Conservation (phyloP, 2,113 vertebrate genomes). For the Lepus timidus region DNA sequence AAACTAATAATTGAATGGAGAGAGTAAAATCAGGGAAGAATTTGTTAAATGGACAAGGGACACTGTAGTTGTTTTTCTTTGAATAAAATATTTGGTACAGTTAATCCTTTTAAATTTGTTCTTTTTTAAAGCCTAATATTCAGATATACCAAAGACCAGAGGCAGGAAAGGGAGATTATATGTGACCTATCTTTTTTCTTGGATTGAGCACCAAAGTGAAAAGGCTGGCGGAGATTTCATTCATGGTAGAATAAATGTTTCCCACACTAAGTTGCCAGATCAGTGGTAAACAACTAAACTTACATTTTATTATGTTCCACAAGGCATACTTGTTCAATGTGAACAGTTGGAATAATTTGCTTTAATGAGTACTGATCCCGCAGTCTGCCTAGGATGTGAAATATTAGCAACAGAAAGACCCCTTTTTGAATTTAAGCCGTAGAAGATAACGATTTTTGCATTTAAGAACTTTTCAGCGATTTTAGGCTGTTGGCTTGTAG, state of each 20-base stretch:
- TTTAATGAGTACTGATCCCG: not conserved
- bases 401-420: not conserved
- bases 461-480: not conserved
- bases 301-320: not conserved
- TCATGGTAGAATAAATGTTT: not conserved
- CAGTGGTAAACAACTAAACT: not conserved
- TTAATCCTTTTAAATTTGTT: not conserved
- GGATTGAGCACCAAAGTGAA: not conserved
- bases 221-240: not conserved
- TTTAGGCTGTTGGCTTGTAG: not conserved
- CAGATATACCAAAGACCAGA: not conserved
- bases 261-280: not conserved
- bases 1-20: not conserved
- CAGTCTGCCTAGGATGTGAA: not conserved
- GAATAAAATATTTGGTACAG: not conserved
- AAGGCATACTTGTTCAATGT: not conserved
- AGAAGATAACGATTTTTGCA: not conserved
- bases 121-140: not conserved
- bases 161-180: too few species aligned
- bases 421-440: not conserved
- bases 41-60: not conserved
- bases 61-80: too few species aligned
- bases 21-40: not conserved
- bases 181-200: not conserved
- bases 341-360: not conserved